Base-by-base conservation (phyloP, 2,797 vertebrate species). In the Acanthornis magna region DNA sequence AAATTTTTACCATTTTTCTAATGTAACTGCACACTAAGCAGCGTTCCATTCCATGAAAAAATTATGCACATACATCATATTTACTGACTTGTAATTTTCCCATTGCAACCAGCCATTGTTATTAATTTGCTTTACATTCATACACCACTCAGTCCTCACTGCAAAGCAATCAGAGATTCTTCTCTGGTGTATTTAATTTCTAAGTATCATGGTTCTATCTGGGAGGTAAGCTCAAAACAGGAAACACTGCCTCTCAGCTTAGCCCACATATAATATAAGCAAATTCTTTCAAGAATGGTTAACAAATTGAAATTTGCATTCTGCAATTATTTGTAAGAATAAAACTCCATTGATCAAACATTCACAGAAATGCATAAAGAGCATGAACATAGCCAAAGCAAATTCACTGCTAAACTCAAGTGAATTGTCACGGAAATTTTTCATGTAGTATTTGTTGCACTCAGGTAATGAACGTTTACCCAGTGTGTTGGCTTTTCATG, bases 401-500 rank as follows among this genome's bases (percentile, higher is more conserved):
- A 87, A 96, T 93, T 93, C 67, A 13, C 89, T 90, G 85, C 67
- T 95, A 91, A 96, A 82, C 80, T 92, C 71, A 47, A 85, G 67
- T 71, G 89, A 94, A 92, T 36, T 79, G 77, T 89, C 83, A 91
- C 57, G 47, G 83, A 91, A 86, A 95, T 92, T 92, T 63, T 94
- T 79, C 30, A 7, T 63, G 63, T 72, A 93, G 79, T 50, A 91
- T 93, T 94, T 95, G 89, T 87, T 91, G 91, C 91, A 67, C 42
- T 94, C 92, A 93, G 90, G 94, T 95, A 96, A 88, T 50, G 85
- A 96, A 92, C 89, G 47, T 88, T 96, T 94, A 96, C 85, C 87
- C 89, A 78, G 48, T 50, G 53, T 8, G 60, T 63, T 94, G 88
- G 91, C 73, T 93, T 95, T 92, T 93, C 92, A 87, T 91, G 86